Percentiles rank a stretch among this genome's conserved stretches.
Evolutionary conservation across 2,888 invertebrate species (phyloP).

Genomic region (Polymixis flavicincta): DNA sequence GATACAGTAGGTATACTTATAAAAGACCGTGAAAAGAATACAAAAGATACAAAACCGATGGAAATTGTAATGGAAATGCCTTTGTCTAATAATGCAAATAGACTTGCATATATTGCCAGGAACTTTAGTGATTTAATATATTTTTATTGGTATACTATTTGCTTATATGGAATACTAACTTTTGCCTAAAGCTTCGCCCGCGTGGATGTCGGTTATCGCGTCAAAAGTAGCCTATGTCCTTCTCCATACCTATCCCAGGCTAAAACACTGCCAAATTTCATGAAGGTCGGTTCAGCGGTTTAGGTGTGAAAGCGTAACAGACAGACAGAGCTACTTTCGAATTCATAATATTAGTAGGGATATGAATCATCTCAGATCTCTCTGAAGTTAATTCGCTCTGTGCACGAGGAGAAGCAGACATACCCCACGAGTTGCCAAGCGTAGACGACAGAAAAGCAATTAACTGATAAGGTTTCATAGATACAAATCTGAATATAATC

Average conservation of each 20-base stretch:
- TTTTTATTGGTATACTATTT: too few relatives aligned
- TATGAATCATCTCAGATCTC: background rate
- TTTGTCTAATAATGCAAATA: background rate
- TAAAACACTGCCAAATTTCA: too few relatives aligned
- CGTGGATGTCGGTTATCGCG: too few relatives aligned
- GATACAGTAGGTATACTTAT: background rate
- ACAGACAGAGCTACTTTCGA: too few relatives aligned
- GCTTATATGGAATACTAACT: too few relatives aligned
- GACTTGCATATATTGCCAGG: background rate
- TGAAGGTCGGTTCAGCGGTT: too few relatives aligned
- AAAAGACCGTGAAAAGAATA: background rate
- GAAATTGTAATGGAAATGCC: background rate
- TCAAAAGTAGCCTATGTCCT: too few relatives aligned
- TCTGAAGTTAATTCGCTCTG: background rate
- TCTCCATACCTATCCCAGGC: too few relatives aligned
- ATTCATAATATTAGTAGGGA: background rate
- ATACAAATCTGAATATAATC: conserved; percentile 3
- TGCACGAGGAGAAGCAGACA: background rate
- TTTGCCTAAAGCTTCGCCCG: too few relatives aligned
- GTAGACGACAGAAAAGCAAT: conserved; percentile 10
- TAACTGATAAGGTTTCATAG: conserved; percentile 10
- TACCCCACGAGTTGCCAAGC: background rate
- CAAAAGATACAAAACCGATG: background rate
- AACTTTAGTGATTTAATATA: too few relatives aligned
- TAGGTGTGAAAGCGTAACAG: too few relatives aligned